Percentiles rank a stretch among this genome's conserved stretches.
Conservation (phyloP, 2,113 vertebrate species). For the Dolichotis patagonum region DNA sequence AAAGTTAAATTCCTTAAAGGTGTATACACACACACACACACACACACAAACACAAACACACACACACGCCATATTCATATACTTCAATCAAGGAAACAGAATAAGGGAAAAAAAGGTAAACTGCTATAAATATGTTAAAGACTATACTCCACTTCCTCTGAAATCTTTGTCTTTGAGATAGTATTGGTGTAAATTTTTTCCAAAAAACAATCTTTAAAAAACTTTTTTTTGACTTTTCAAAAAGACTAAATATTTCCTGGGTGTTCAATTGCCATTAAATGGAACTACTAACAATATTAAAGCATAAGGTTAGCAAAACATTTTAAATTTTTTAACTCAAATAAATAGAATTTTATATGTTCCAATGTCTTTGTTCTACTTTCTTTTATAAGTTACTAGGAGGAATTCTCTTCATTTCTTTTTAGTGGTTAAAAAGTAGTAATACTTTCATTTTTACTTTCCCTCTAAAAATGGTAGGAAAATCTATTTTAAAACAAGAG, state of each 20-base stretch:
- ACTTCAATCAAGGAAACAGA: neutral
- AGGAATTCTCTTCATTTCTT: neutral
- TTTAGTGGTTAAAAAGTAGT: constrained; percentile 47
- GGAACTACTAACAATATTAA: constrained; percentile 18
- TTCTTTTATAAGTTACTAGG: constrained; percentile 8
- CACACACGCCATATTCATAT: neutral
- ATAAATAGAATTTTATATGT: constrained; percentile 11
- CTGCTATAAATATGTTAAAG: constrained; percentile 19
- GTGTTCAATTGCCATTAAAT: constrained; percentile 2
- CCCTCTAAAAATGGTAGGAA: constrained; percentile 34
- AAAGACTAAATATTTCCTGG: neutral
- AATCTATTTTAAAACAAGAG: constrained; percentile 38
- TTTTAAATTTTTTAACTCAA: neutral
- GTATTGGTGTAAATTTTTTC: neutral
- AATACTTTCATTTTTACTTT: neutral
- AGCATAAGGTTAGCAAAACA: constrained; percentile 37
- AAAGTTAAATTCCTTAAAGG: neutral
- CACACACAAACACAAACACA: too few species aligned
- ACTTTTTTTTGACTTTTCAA: neutral
- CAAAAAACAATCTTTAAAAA: neutral
- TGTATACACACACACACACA: neutral
- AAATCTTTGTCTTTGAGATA: constrained; percentile 13
- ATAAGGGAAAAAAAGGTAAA: neutral
- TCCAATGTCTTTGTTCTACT: neutral
- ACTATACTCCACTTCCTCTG: neutral